Evolutionary conservation across 37 sponge, comb jelly and placozoan genomes (phyloP), one percentile per base, ranked within the genome.

Genomic region (Cliona cf. orientalis): DNA sequence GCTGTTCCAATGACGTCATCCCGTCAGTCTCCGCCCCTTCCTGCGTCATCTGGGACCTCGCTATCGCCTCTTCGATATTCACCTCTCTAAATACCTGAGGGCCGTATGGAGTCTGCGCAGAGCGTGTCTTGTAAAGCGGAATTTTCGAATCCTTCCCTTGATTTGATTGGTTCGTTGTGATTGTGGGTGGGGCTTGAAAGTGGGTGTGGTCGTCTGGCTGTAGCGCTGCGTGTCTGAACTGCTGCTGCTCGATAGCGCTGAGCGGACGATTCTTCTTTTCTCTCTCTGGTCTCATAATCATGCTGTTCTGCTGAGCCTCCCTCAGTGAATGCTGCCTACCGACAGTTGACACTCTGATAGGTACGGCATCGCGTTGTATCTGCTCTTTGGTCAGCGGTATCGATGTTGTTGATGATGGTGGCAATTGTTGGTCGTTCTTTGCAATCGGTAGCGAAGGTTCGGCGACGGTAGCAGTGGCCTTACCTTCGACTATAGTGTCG

Each of bases 31-130:
- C n/a, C n/a, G n/a, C n/a, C n/a, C n/a, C n/a, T n/a, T n/a, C 34
- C 67, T 35, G 38, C 3, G 43, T 19, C 25, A 5, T 34, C 58
- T 79, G 80, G 2, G 67, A 65, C 19, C 59, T 36, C 0, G 49
- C 68, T 22, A 82, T 71, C 34, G 82, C 82, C 46, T 82, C 82
- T 1, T 72, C 82, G 43, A 82, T 82, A 29, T 61, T 72, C 5
- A 63, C 49, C 39, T 82, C 82, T 1, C 72, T 59, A 17, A 32
- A 36, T 2, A 69, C 60, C 25, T 82, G 58, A n/a, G 32, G 64
- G 42, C 81, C 81, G 22, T 22, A 79, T 22, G 80, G 80, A 31
- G 68, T 79, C n/a, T 55, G 68, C 0, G 73, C 61, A 1, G 73
- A 57, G 9, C 45, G 43, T 0, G 73, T 72, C 6, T 71, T 59